Evolutionary conservation across 2,113 vertebrate genomes (phyloP), one percentile per base, ranked within the genome.

Genomic region (Mellivora capensis): DNA sequence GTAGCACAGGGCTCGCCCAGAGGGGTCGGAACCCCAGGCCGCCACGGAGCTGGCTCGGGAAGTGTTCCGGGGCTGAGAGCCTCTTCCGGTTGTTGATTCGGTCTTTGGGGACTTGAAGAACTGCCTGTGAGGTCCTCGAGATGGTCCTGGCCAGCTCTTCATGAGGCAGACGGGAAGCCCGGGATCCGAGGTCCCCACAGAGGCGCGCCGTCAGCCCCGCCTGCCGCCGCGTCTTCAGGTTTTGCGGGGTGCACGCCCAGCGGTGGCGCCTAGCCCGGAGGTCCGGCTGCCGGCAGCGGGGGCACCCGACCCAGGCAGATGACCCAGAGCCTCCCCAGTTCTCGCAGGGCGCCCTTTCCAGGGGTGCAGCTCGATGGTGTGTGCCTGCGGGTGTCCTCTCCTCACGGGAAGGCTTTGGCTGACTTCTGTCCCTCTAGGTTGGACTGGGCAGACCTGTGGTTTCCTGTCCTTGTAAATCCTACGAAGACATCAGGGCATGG

Each of bases 251-350:
- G 11, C 6, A 47, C 0, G 21, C 29, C 1, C 12, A 2, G 34
- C 0, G 0, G 47, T 5, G 4, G 39, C 23, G 1, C 4, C 64
- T 3, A 42, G 59, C 4, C 2, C 0, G 0, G 1, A 76, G 54
- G 64, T 25, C 0, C 0, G 0, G 4, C 4, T 81, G 42, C 52
- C 0, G 18, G 34, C 64, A 82, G 10, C 9, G 7, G 71, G 72
- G 8, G 34, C n/a, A 44, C 69, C 37, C 29, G 71, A 61, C 23
- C 0, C 0, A 18, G 8, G 7, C 31, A 21, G 37, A 67, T 27
- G 37, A 47, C 42, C 5, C 12, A 2, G 2, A 71, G 23, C 31
- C 47, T 31, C 25, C 64, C 3, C 13, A 39, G 72, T 14, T 44
- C 31, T 7, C 1, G 3, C 15, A 25, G 20, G 59, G 44, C 2